phyloP scores from a whole-genome alignment of 2,113 vertebrate genomes.

The Cyprinus carpio region DNA sequence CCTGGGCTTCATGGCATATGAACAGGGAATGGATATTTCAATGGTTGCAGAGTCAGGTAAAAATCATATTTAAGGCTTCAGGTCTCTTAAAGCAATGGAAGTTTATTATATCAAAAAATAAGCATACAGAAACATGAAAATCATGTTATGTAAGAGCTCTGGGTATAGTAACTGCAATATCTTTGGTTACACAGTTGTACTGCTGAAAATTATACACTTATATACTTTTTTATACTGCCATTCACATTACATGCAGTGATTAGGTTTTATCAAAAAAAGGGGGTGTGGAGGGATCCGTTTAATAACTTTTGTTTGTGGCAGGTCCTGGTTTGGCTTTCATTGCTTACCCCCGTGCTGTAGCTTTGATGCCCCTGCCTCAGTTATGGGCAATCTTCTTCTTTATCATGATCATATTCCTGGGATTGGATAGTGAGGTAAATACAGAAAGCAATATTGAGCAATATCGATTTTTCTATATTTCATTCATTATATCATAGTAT shows the following conservation, averaged over 20 bases:
- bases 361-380: constrained; percentile 78
- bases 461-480: not conserved
- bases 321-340: constrained; percentile 80
- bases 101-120: not conserved
- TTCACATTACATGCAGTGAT: not conserved
- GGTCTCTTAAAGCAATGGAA: not conserved
- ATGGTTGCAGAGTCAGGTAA: constrained; percentile 88
- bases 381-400: constrained; percentile 80
- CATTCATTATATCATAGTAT: not conserved
- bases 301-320: constrained; percentile 50
- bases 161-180: not conserved
- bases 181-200: not conserved
- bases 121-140: not conserved
- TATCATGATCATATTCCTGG: constrained; percentile 78
- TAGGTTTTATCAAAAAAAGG: not conserved
- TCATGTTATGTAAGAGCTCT: not conserved
- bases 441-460: not conserved
- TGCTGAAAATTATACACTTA: not conserved
- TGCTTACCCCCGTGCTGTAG: constrained; percentile 76
- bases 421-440: constrained; percentile 77
- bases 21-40: constrained; percentile 84
- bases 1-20: constrained; percentile 86
- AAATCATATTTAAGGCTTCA: not conserved
- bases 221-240: not conserved
- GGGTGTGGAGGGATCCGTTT: not conserved